Conservation (phyloP, 2,888 invertebrate species). For the Gasteruption jaculator region DNA sequence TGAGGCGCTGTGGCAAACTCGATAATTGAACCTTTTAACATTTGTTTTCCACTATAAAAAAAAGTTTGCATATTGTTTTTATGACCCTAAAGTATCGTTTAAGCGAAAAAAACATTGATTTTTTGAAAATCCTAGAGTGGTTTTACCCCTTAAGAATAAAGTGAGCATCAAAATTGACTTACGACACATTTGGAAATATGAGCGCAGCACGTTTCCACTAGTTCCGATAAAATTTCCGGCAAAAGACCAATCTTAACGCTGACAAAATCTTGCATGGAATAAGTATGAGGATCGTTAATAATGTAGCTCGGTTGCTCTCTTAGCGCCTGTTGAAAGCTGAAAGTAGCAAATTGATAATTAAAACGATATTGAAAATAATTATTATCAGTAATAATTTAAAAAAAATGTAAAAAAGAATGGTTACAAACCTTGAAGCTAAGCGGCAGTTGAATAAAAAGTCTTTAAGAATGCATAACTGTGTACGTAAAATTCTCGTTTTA, state of each 20-base stretch:
- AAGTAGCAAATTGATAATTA: conserved; percentile 26
- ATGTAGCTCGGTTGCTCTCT: conserved; percentile 59
- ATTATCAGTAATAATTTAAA: background rate
- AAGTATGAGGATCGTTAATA: conserved; percentile 63
- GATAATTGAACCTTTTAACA: no score
- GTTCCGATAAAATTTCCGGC: conserved; percentile 55
- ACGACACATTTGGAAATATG: conserved; percentile 63
- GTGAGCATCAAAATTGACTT: no score
- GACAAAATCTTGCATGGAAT: conserved; percentile 69
- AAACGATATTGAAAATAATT: conserved; percentile 1
- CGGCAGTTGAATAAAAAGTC: conserved; percentile 70
- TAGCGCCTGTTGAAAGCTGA: conserved; percentile 58
- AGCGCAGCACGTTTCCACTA: conserved; percentile 58
- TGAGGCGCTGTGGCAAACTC: no score
- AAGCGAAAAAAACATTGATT: no score
- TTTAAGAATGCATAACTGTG: conserved; percentile 66
- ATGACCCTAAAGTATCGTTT: no score
- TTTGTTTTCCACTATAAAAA: no score
- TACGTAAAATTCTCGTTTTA: conserved; percentile 59
- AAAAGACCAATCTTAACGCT: conserved; percentile 62
- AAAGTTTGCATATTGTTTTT: background rate
- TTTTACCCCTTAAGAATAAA: no score
- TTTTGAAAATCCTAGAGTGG: no score
- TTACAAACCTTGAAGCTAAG: conserved; percentile 58
- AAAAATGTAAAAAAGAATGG: conserved; percentile 2